Percentiles rank a stretch among this genome's conserved stretches.
Evolutionary conservation across 2,888 invertebrate species (phyloP).

Genomic region (Digitonthophagus gazella): DNA sequence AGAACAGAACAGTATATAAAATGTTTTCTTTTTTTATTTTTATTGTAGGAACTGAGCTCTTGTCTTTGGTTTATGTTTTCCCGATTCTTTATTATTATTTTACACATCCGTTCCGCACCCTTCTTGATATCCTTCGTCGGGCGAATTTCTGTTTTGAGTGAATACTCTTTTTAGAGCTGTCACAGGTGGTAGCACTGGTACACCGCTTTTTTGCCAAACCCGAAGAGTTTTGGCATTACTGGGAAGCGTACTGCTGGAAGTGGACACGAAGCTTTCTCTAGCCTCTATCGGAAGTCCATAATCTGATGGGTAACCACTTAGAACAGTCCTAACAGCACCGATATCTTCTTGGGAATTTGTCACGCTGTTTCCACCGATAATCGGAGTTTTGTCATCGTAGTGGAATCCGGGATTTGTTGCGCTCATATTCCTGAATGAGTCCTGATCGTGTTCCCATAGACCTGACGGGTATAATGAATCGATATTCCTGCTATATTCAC

Average conservation of each 20-base stretch:
- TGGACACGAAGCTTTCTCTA: slow-evolving; percentile 43
- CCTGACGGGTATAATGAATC: slow-evolving; percentile 79
- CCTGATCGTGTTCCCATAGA: slow-evolving; percentile 65
- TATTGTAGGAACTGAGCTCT: slow-evolving; percentile 25
- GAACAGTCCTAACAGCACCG: slow-evolving; percentile 46
- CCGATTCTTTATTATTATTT: slow-evolving; percentile 33
- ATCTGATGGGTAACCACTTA: slow-evolving; percentile 68
- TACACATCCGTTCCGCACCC: slow-evolving; percentile 91
- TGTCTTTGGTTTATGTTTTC: slow-evolving; percentile 27
- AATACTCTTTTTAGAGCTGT: slow-evolving; percentile 81
- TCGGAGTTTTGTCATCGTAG: slow-evolving; percentile 74
- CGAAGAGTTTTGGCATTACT: slow-evolving; percentile 76
- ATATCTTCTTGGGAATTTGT: slow-evolving; percentile 64
- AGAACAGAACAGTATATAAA: neutral
- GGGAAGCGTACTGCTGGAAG: slow-evolving; percentile 51
- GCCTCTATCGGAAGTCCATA: slow-evolving; percentile 71
- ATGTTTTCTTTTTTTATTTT: slow-evolving; percentile 12
- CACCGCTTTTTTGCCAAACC: slow-evolving; percentile 82
- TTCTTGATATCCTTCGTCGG: slow-evolving; percentile 90
- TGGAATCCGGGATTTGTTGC: slow-evolving; percentile 59
- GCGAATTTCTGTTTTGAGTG: slow-evolving; percentile 79
- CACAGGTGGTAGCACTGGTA: slow-evolving; percentile 82
- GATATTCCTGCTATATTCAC: slow-evolving; percentile 74
- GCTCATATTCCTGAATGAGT: slow-evolving; percentile 56
- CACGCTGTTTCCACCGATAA: slow-evolving; percentile 60